phyloP scores from a whole-genome alignment of 35 echinoderm and acorn worm species.

The Lytechinus variegatus region DNA sequence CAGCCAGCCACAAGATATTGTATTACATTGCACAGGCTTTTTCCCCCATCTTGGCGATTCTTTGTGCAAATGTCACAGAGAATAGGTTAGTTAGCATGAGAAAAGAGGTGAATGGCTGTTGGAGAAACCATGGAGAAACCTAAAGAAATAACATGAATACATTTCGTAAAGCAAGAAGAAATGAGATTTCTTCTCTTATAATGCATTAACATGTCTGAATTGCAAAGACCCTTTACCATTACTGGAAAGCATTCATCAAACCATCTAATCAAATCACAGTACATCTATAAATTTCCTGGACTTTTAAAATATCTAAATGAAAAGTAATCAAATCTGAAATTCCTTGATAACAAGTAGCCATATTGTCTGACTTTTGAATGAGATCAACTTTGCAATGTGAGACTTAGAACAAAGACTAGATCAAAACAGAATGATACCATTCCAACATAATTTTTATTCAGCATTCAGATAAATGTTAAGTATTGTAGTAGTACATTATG shows the following conservation, averaged over 20 bases:
- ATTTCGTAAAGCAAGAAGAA: slow-evolving; percentile 11
- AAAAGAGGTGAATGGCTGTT: slow-evolving; percentile 43
- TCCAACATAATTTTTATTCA: background rate
- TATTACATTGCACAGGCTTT: slow-evolving; percentile 18
- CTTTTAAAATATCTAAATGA: background rate
- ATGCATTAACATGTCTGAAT: background rate
- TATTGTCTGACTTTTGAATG: background rate
- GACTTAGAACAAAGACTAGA: background rate
- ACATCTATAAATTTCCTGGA: background rate
- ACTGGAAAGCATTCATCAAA: background rate
- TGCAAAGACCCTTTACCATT: slow-evolving; percentile 1
- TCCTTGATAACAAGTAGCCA: too few species aligned
- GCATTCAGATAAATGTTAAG: background rate
- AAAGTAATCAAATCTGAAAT: background rate
- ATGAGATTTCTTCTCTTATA: background rate
- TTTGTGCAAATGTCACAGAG: slow-evolving; percentile 49
- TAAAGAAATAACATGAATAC: slow-evolving; percentile 7
- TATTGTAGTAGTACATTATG: background rate
- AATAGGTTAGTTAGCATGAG: slow-evolving; percentile 47
- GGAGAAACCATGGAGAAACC: slow-evolving; percentile 8
- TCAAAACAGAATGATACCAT: background rate
- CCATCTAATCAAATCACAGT: background rate
- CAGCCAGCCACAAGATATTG: slow-evolving; percentile 34
- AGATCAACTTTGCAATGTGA: background rate
- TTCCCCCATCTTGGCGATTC: slow-evolving; percentile 41